Conservation (phyloP, 2,888 invertebrate genomes). For the Leptinotarsa rubiginosa region DNA sequence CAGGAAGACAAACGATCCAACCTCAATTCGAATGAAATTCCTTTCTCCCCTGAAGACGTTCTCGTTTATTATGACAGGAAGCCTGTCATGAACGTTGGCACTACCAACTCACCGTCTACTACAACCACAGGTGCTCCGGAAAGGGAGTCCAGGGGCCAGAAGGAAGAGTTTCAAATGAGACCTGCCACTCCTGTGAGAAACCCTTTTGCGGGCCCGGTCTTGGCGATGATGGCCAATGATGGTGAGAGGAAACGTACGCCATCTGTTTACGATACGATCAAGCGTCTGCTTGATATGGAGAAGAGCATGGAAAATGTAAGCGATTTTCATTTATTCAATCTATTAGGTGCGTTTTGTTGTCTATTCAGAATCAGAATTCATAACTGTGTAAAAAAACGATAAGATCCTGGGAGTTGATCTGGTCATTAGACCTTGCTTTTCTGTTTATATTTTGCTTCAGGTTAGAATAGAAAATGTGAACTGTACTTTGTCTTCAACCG, state of each 20-base stretch:
- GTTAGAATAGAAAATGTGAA: no score
- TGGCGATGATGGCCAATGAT: conserved; percentile 66
- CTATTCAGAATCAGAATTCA: no score
- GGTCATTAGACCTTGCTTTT: no score
- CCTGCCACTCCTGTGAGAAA: conserved; percentile 70
- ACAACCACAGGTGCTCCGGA: conserved; percentile 50
- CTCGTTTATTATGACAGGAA: conserved; percentile 61
- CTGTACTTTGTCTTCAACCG: no score
- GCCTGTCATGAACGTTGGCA: conserved; percentile 57
- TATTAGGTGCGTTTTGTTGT: background rate
- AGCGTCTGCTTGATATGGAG: conserved; percentile 70
- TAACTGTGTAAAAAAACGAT: no score
- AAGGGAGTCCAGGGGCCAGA: conserved; percentile 68
- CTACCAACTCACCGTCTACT: conserved; percentile 37
- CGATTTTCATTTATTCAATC: conserved; percentile 44
- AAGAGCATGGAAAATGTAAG: conserved; percentile 71
- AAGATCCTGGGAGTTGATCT: no score
- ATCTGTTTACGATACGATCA: conserved; percentile 71
- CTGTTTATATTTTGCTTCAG: no score
- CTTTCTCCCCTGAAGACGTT: conserved; percentile 37
- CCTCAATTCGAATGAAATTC: conserved; percentile 32
- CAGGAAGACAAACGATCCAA: conserved; percentile 31
- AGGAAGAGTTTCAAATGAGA: conserved; percentile 74
- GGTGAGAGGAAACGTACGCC: conserved; percentile 62
- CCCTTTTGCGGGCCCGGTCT: conserved; percentile 69